Conservation (phyloP, 2,113 vertebrate genomes). For the Eurystomus gularis region DNA sequence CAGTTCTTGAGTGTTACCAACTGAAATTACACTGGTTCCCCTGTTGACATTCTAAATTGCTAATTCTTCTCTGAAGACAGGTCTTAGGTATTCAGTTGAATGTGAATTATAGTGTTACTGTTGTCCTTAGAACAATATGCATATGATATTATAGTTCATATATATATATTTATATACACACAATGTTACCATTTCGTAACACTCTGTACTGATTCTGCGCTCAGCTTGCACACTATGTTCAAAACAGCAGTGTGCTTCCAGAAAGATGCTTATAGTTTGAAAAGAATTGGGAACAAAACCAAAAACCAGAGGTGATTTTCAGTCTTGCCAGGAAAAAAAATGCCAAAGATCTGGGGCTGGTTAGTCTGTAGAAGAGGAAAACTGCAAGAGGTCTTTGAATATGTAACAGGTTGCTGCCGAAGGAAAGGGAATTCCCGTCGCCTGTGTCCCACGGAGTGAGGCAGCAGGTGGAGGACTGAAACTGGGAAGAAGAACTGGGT, state of each 20-base stretch:
- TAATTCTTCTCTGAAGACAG: neutral
- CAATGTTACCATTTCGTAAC: neutral
- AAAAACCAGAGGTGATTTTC: neutral
- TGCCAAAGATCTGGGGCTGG: neutral
- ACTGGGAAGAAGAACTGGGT: neutral
- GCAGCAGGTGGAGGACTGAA: neutral
- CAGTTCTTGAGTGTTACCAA: neutral
- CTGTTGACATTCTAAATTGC: neutral
- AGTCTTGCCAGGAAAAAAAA: neutral
- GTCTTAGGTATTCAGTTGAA: neutral
- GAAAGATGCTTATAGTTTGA: neutral
- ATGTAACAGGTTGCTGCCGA: neutral
- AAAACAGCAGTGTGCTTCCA: neutral
- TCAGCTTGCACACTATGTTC: neutral
- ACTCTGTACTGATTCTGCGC: fast-evolving
- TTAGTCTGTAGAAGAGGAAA: neutral
- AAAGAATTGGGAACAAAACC: neutral
- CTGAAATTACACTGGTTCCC: neutral
- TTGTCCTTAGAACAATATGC: neutral
- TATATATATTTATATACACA: neutral
- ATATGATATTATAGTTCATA: neutral
- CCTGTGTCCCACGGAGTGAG: neutral
- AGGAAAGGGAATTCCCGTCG: neutral
- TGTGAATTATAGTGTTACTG: neutral
- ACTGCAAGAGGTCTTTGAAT: neutral